Base-by-base conservation (phyloP, 2,888 invertebrate genomes). In the Maniola hyperantus region DNA sequence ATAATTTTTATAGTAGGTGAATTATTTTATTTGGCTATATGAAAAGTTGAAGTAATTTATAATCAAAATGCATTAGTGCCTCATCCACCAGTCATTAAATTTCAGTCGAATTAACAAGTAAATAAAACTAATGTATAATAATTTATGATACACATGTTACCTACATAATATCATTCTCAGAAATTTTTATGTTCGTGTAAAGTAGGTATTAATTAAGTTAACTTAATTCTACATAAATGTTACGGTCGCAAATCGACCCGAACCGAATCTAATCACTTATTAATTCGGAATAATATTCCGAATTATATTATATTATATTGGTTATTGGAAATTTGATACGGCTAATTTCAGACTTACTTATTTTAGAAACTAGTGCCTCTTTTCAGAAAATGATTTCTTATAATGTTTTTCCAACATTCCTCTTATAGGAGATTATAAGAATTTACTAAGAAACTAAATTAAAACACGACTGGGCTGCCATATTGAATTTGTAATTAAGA, bases 81-180 rank as follows among this genome's bases (percentile, higher is more conserved):
- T 34, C 34, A 34, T 54, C 34, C 34, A 54, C 13, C n/a, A 11
- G 0, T 54, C 54, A 54, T 54, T 54, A 54, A 54, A 13, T 34
- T 34, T 54, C 15, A 54, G 34, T n/a, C 36, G n/a, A 34, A 54
- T 34, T 54, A 54, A 54, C 54, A 34, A 8, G n/a, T 34, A 54
- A 54, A 54, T 34, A 54, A 7, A 54, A 54, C 34, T 15, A 54
- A 54, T 54, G n/a, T 34, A 54, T 54, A 54, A 54, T 54, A 54
- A 54, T 54, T 54, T 11, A 51, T 51, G 33, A 36, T 54, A 36
- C 6, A 33, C 33, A 26, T 51, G 26, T 33, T n/a, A n/a, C n/a
- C n/a, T n/a, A n/a, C n/a, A n/a, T n/a, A n/a, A 42, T 36, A 55
- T 18, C n/a, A n/a, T 15, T 8, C 15, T 18, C 55, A 39, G 18